These are phyloP conservation scores for Enchytraeus crypticus DNA, from an alignment of 2,888 invertebrate species.

Conservation along the genomic window DNA sequence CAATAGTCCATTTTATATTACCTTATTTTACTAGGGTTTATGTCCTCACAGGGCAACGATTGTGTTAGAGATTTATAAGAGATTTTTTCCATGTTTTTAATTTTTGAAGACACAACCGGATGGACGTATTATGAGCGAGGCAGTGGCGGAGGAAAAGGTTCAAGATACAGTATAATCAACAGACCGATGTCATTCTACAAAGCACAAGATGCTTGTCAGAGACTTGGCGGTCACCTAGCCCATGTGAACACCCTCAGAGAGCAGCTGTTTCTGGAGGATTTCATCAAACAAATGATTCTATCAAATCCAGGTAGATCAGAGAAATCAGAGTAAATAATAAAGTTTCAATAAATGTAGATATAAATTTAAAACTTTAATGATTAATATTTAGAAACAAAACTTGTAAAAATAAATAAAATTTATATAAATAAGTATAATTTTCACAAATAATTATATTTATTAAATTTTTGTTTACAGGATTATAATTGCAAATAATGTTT, in stretches of 20 bases:
- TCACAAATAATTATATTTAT: too few species aligned
- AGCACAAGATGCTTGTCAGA: conserved; percentile 22
- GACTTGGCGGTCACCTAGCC: conserved; percentile 21
- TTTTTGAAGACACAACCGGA: conserved; percentile 14
- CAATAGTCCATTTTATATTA: too few species aligned
- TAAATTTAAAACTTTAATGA: neutral
- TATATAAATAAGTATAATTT: too few species aligned
- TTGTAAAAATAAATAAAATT: too few species aligned
- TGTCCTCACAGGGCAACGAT: too few species aligned
- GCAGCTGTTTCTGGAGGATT: conserved; percentile 23
- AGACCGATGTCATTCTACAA: conserved; percentile 18
- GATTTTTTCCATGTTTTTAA: too few species aligned
- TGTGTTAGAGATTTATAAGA: too few species aligned
- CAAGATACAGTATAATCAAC: conserved; percentile 19
- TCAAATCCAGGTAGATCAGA: too few species aligned
- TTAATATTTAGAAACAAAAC: conserved; percentile 2
- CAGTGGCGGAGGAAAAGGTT: conserved; percentile 13
- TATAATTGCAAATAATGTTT: too few species aligned
- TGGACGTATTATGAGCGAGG: conserved; percentile 17
- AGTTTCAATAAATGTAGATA: neutral
- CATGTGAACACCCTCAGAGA: conserved; percentile 23
- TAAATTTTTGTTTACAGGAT: too few species aligned
- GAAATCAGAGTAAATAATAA: neutral
- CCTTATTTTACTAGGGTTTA: too few species aligned
- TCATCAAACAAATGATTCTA: conserved; percentile 15